phyloP scores from a whole-genome alignment of 2,888 invertebrate genomes.

The Frankliniella fusca region DNA sequence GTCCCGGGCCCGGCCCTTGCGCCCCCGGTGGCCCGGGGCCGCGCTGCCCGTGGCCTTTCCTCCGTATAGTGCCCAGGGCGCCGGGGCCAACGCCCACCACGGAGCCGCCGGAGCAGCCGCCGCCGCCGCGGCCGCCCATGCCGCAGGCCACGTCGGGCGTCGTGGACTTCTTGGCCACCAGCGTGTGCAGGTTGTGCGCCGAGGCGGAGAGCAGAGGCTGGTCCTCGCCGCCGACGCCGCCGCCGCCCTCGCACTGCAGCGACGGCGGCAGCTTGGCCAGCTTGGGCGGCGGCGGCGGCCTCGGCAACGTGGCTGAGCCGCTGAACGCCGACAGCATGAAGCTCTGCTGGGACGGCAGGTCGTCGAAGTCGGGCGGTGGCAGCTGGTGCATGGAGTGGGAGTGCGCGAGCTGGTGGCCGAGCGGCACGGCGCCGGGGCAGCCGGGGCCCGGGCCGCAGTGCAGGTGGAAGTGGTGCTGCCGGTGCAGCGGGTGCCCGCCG shows the following conservation, averaged over 20 bases:
- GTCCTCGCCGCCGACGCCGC: neutral
- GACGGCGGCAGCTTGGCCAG: neutral
- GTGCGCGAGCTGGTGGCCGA: slow-evolving; percentile 1
- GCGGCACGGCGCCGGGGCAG: neutral
- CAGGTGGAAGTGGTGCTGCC: slow-evolving; percentile 4
- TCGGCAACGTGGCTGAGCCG: slow-evolving; percentile 10
- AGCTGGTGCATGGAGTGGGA: slow-evolving; percentile 18
- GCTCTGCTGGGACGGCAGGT: slow-evolving; percentile 14
- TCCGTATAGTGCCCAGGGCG: slow-evolving; percentile 4
- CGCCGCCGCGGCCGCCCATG: neutral
- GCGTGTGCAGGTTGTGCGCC: slow-evolving; percentile 11
- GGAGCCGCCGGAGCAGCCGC: neutral
- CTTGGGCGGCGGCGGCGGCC: slow-evolving; percentile 20
- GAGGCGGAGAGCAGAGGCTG: neutral
- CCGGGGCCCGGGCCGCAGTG: neutral
- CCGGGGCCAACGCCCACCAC: slow-evolving; percentile 9
- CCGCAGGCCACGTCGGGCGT: slow-evolving; percentile 14
- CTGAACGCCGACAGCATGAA: slow-evolving; percentile 9
- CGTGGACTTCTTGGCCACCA: neutral
- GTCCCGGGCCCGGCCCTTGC: neutral
- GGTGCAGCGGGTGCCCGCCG: neutral
- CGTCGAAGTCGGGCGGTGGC: slow-evolving; percentile 10
- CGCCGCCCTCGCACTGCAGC: neutral
- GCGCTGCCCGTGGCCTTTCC: neutral
- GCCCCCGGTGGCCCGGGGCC: neutral